These are phyloP conservation scores for Sclerodermus sp. DNA, from an alignment of 2,888 invertebrate species.

Conservation along the genomic window DNA sequence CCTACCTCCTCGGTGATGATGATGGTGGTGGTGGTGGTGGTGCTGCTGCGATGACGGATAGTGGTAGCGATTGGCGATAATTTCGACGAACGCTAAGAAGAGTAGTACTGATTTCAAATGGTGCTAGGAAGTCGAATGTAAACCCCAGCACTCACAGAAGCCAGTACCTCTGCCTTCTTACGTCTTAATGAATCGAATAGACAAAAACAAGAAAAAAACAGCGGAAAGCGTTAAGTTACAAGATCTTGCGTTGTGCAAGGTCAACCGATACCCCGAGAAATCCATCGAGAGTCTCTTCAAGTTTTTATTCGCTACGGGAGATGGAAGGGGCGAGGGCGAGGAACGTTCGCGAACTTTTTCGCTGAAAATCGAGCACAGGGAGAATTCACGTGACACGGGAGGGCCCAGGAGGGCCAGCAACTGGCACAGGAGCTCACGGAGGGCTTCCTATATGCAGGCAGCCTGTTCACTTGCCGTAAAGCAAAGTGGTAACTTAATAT, in stretches of 20 bases:
- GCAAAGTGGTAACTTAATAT: conserved; percentile 58
- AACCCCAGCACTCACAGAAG: conserved; percentile 58
- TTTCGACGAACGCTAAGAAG: conserved; percentile 44
- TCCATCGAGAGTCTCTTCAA: not conserved
- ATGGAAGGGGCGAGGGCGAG: no score
- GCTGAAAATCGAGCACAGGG: no score
- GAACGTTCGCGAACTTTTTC: no score
- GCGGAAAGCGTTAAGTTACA: no score
- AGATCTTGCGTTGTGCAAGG: no score
- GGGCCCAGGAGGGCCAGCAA: conserved; percentile 47
- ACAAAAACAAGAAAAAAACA: no score
- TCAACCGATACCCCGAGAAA: no score
- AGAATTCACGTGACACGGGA: conserved; percentile 33
- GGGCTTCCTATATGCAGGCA: conserved; percentile 59
- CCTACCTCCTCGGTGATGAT: no score
- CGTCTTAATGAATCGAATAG: no score
- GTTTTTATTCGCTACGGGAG: no score
- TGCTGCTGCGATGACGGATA: no score
- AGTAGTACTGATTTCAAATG: conserved; percentile 59
- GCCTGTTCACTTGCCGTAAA: conserved; percentile 58
- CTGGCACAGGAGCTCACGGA: conserved; percentile 53
- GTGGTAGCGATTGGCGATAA: not conserved
- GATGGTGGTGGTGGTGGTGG: no score
- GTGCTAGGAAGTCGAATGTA: conserved; percentile 52
- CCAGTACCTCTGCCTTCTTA: conserved; percentile 55